Percentiles rank a stretch among this genome's conserved stretches.
Conservation (phyloP, 2,888 invertebrate species). For the Agonopterix heracliana region DNA sequence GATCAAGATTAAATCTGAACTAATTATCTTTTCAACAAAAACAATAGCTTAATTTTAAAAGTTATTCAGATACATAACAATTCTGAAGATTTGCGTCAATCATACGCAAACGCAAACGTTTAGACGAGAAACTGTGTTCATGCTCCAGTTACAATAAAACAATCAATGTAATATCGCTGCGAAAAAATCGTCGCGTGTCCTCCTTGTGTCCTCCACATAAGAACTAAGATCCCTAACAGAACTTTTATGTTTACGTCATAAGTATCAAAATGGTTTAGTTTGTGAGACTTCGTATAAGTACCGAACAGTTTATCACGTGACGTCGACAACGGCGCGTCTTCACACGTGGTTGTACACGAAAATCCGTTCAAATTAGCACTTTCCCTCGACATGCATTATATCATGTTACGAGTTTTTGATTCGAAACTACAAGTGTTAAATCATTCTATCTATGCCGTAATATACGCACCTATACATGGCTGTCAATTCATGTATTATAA, state of each 20-base stretch:
- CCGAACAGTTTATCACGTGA: too few species aligned
- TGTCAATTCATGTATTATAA: too few species aligned
- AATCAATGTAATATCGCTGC: neutral
- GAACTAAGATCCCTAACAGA: too few species aligned
- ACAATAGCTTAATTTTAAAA: neutral
- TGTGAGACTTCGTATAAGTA: too few species aligned
- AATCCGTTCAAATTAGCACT: constrained; percentile 17
- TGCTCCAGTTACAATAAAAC: constrained; percentile 6
- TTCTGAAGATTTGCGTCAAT: neutral
- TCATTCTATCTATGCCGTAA: neutral
- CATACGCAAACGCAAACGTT: neutral
- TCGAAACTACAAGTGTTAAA: constrained; percentile 8
- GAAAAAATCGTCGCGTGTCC: neutral
- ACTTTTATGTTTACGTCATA: too few species aligned
- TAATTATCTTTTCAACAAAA: neutral
- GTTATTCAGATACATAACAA: neutral
- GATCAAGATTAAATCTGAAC: neutral
- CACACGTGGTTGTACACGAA: constrained; percentile 13
- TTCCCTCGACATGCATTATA: constrained; percentile 15
- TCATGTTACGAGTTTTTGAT: constrained; percentile 12
- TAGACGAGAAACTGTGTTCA: constrained; percentile 4
- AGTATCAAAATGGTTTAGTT: too few species aligned
- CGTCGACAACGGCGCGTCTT: constrained; percentile 4
- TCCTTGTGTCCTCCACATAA: neutral
- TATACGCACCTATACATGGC: too few species aligned